Base-by-base conservation (phyloP, 2,888 invertebrate species). In the Eupithecia subfuscata region DNA sequence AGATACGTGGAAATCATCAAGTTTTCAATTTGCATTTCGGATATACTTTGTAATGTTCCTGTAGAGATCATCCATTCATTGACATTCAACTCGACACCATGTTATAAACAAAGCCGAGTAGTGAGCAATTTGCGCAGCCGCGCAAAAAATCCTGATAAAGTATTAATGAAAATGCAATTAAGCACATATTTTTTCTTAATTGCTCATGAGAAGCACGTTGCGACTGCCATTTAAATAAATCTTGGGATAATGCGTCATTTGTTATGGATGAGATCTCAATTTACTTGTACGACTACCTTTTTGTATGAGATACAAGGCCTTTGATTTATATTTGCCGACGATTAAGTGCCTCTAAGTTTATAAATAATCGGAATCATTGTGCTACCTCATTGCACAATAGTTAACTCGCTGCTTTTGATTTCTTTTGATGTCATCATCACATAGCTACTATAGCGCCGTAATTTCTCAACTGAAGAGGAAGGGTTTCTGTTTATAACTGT, bases 141-240 rank as follows among this genome's bases (percentile, higher is more conserved):
- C 74, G 76, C 79, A 83, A 84, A 84, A 85, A 85, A 82, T 75
- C 70, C 73, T 80, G 78, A 83, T 83, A 82, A 83, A 78, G 81
- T 84, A 85, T 88, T 84, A 86, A 89, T 89, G 85, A 88, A 88
- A 88, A 88, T 79, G 85, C 84, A 88, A 87, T 89, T 85, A 89
- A 87, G 81, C 81, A 81, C 78, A 82, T 84, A 82, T 85, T 85
- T 86, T 85, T 85, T 84, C 82, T 85, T 84, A 83, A 83, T 82
- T 83, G 83, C 77, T 78, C 78, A 84, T 81, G 81, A 84, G 81
- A 81, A 79, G 78, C 81, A 81, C 82, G 81, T 77, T 81, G 81
- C 78, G 80, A 79, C 78, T 80, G 81, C 83, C 86, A 87, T 89
- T 87, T 87, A 84, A 86, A 84, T 88, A 88, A 88, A 88, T 87